phyloP scores from a whole-genome alignment of 2,888 invertebrate genomes.

The Lycia hirtaria region DNA sequence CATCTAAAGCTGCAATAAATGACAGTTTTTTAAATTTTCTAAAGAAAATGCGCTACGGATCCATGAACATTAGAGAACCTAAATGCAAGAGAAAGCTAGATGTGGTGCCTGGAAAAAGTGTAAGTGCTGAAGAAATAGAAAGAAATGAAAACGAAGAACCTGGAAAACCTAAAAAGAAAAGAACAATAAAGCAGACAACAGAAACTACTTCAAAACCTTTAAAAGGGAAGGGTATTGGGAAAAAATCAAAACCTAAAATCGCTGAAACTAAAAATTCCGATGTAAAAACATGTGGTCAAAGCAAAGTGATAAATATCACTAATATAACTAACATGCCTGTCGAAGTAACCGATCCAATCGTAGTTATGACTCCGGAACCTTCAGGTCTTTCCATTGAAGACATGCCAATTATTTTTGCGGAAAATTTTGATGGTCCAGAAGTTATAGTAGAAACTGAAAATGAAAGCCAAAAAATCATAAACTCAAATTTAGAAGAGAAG shows the following conservation, averaged over 20 bases:
- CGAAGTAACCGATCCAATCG: not conserved
- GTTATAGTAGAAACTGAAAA: not conserved
- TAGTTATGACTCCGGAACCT: not conserved
- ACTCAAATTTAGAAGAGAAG: not conserved
- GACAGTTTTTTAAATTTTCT: constrained; percentile 1
- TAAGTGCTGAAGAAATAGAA: constrained; percentile 16
- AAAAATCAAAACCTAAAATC: constrained; percentile 20
- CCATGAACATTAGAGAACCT: constrained; percentile 20
- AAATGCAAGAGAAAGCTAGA: constrained; percentile 22
- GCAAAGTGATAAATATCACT: not conserved
- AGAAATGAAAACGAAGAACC: constrained; percentile 2
- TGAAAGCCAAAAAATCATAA: not conserved
- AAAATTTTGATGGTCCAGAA: constrained; percentile 10
- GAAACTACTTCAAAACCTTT: not conserved
- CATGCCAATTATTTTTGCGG: constrained; percentile 3
- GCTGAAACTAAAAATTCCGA: not conserved
- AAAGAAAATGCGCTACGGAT: constrained; percentile 16
- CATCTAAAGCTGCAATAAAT: not conserved
- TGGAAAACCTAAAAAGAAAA: constrained; percentile 1
- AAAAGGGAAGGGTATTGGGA: constrained; percentile 19
- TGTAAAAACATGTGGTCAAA: not conserved
- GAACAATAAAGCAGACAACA: not conserved
- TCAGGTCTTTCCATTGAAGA: not conserved
- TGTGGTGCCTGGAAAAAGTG: constrained; percentile 16
- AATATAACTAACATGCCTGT: not conserved